Percentiles rank a stretch among this genome's conserved stretches.
Evolutionary conservation across 35 echinoderm and acorn worm species (phyloP).

Genomic region (Heliocidaris tuberculata): DNA sequence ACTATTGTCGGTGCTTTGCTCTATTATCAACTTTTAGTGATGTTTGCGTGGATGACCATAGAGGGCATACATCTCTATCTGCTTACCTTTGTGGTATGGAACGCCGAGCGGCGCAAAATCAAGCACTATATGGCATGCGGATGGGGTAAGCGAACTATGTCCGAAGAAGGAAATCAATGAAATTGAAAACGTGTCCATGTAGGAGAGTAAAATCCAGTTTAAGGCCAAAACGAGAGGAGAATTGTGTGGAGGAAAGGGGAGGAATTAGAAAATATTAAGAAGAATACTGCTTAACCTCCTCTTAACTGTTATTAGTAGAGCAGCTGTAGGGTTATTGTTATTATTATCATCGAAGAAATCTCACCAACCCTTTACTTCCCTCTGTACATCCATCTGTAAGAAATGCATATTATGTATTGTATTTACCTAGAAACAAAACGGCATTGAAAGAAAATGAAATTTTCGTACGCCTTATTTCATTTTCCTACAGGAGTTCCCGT

Average conservation of each 20-base stretch:
- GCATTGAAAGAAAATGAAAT: no score
- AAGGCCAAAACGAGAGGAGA: no score
- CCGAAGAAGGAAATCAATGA: background rate
- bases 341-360: no score
- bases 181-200: background rate
- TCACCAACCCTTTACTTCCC: no score
- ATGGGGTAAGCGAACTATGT: conserved; percentile 22
- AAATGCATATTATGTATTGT: no score
- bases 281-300: no score
- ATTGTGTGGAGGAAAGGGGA: no score
- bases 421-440: no score
- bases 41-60: conserved; percentile 44
- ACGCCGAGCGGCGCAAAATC: conserved; percentile 38
- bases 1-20: background rate
- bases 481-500: background rate
- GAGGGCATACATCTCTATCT: conserved; percentile 56
- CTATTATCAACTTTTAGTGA: conserved; percentile 20
- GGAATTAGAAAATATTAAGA: no score
- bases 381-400: no score
- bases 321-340: no score
- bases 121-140: conserved; percentile 36
- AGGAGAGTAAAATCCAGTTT: background rate
- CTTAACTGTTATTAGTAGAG: no score
- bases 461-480: background rate
- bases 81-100: conserved; percentile 19